A percentile compares a stretch with the other conserved stretches of the same genome.
Conservation (phyloP, 2,113 vertebrate genomes). For the Taurulus bubalis region DNA sequence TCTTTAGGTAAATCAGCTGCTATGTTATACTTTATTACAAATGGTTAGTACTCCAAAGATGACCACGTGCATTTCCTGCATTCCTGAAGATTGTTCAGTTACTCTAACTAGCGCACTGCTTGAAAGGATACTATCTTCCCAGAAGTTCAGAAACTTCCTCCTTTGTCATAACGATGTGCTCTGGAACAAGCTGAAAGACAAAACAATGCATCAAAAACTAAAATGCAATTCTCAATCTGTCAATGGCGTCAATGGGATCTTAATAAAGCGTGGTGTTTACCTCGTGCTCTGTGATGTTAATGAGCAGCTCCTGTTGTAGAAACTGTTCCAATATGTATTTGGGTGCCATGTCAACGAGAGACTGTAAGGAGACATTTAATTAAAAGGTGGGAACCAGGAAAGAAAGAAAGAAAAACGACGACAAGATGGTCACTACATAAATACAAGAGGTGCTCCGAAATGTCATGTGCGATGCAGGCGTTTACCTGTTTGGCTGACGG, state of each 20-base stretch:
- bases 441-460: background rate
- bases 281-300: conserved; percentile 99
- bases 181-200: conserved; percentile 90
- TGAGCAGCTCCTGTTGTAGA: conserved; percentile 95
- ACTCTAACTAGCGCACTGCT: background rate
- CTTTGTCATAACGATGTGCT: conserved; percentile 98
- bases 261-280: conserved; percentile 72
- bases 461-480: accelerated
- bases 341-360: conserved; percentile 97
- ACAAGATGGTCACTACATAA: background rate
- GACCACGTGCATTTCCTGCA: background rate
- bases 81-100: background rate
- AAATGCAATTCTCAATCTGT: background rate
- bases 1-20: background rate
- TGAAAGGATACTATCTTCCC: conserved; percentile 95
- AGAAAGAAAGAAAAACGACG: background rate
- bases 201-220: background rate
- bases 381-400: background rate
- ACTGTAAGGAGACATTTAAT: conserved; percentile 79
- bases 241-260: background rate
- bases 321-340: conserved; percentile 99
- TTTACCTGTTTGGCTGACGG: conserved; percentile 97
- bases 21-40: background rate
- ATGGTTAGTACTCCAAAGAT: background rate
- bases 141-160: conserved; percentile 95